Conservation (phyloP, 2,888 invertebrate genomes). For the Acanthosoma haemorrhoidale region DNA sequence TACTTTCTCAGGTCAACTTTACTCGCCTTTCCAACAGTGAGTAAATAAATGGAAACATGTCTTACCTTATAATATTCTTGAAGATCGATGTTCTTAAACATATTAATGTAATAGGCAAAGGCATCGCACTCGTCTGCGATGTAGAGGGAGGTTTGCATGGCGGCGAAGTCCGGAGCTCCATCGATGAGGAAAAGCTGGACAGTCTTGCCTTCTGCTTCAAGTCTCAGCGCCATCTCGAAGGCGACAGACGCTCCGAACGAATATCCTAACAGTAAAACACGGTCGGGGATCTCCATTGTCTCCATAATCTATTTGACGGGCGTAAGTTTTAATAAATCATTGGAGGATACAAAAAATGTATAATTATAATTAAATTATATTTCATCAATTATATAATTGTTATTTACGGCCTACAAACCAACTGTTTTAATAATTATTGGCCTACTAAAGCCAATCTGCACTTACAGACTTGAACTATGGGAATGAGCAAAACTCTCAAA, state of each 20-base stretch:
- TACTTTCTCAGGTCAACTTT: no score
- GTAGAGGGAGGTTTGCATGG: constrained; percentile 66
- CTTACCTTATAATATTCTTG: constrained; percentile 56
- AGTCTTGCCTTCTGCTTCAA: constrained; percentile 56
- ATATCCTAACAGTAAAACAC: constrained; percentile 87
- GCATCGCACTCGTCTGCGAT: constrained; percentile 54
- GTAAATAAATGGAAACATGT: no score
- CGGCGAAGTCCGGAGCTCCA: constrained; percentile 80
- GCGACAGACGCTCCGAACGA: constrained; percentile 93
- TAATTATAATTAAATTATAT: no score
- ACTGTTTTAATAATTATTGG: no score
- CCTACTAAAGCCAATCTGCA: no score
- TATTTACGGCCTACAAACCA: no score
- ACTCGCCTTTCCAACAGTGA: no score
- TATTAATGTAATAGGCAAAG: constrained; percentile 74
- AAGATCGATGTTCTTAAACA: constrained; percentile 63
- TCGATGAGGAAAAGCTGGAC: constrained; percentile 69
- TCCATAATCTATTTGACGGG: constrained; percentile 69
- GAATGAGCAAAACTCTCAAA: no score
- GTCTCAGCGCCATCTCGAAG: constrained; percentile 85
- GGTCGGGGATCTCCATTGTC: constrained; percentile 69
- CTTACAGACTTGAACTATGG: no score
- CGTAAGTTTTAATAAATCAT: no score
- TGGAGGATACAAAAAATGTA: no score
- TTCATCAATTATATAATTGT: no score